Evolutionary conservation across 2,113 vertebrate species (phyloP).

Genomic region (Strix uralensis): DNA sequence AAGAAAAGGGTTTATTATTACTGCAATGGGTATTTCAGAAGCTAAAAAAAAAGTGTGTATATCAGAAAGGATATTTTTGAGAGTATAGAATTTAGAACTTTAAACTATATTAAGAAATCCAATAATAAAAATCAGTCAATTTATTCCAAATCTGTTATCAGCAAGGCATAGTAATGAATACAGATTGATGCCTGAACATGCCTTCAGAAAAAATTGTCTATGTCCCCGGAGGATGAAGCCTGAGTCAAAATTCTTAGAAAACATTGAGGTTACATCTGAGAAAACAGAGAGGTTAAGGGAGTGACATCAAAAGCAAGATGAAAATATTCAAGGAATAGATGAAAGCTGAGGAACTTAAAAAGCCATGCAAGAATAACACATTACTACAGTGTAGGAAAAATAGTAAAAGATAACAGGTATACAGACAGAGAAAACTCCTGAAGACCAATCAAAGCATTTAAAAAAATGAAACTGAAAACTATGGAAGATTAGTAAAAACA

Average conservation of each 20-base stretch:
- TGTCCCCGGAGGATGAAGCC: not conserved
- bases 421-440: not conserved
- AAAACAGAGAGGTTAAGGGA: not conserved
- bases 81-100: not conserved
- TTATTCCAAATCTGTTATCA: not conserved
- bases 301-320: not conserved
- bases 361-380: not conserved
- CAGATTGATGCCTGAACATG: not conserved
- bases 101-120: constrained; percentile 2
- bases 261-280: not conserved
- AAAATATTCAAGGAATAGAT: not conserved
- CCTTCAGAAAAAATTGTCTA: not conserved
- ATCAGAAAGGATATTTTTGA: not conserved
- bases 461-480: not conserved
- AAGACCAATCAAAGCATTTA: not conserved
- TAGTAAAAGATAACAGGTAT: not conserved
- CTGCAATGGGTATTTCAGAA: not conserved
- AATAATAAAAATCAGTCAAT: not conserved
- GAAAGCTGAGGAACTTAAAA: not conserved
- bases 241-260: not conserved
- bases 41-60: not conserved
- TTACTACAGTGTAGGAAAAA: not conserved
- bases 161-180: not conserved
- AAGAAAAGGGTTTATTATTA: not conserved
- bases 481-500: not conserved